Percentiles rank a stretch among this genome's conserved stretches.
These are phyloP conservation scores for Prionace glauca DNA, from an alignment of 2,797 vertebrate species.

Conservation along the genomic window DNA sequence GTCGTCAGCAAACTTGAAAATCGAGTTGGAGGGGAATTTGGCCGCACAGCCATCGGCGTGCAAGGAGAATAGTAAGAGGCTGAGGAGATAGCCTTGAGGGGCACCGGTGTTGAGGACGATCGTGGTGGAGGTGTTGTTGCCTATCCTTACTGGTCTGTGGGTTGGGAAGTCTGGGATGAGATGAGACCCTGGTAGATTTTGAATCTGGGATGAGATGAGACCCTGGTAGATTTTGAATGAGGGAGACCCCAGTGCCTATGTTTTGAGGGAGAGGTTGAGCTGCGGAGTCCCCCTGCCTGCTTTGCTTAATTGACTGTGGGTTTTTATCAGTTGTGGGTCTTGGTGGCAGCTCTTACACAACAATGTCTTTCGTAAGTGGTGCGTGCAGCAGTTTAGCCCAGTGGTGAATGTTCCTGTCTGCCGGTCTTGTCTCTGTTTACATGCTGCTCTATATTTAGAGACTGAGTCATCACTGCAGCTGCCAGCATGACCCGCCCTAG, in stretches of 20 bases:
- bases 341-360: not conserved
- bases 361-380: conserved; percentile 9
- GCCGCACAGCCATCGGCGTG: too few relatives aligned
- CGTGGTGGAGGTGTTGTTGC: too few relatives aligned
- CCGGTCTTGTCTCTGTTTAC: conserved; percentile 24
- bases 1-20: too few relatives aligned
- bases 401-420: conserved; percentile 22
- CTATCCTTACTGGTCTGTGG: too few relatives aligned
- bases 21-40: too few relatives aligned
- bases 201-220: not conserved
- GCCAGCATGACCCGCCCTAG: not conserved
- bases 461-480: conserved; percentile 15
- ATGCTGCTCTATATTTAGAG: conserved; percentile 13
- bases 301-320: not conserved
- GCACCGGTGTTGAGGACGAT: too few relatives aligned
- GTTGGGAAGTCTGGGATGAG: not conserved
- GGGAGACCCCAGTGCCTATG: not conserved
- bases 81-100: too few relatives aligned
- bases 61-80: too few relatives aligned
- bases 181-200: not conserved
- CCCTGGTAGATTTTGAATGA: not conserved
- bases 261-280: not conserved
- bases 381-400: not conserved
- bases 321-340: not conserved
- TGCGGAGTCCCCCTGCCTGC: not conserved